Percentiles rank a stretch among this genome's conserved stretches.
phyloP scores from a whole-genome alignment of 2,113 vertebrate species.

The Bos indicus region DNA sequence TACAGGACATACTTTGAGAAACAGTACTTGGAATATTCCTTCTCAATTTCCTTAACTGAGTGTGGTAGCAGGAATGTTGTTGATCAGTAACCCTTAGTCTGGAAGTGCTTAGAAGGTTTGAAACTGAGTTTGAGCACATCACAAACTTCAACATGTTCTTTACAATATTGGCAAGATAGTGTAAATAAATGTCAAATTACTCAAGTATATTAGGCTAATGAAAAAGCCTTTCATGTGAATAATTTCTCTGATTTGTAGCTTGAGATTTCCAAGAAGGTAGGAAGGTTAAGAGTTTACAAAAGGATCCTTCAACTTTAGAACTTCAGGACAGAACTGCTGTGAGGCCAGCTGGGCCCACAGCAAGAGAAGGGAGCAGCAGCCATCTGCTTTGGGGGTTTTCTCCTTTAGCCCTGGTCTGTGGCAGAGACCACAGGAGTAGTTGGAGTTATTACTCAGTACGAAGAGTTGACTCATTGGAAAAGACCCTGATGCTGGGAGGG shows the following conservation, averaged over 20 bases:
- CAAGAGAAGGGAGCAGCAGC: background rate
- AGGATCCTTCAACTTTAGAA: background rate
- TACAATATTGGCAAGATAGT: background rate
- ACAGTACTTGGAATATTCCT: background rate
- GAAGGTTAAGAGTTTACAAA: background rate
- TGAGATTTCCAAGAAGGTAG: background rate
- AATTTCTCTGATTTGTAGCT: background rate
- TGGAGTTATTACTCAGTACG: background rate
- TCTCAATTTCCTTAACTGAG: background rate
- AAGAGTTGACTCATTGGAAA: too few relatives aligned
- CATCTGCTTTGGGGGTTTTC: background rate
- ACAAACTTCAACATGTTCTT: background rate
- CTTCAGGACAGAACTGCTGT: background rate
- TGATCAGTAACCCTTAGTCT: background rate
- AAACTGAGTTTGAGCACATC: background rate
- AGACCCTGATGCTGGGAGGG: too few relatives aligned
- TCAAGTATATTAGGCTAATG: background rate
- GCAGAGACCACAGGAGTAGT: background rate
- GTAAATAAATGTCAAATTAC: background rate
- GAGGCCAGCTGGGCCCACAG: background rate
- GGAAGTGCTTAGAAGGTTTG: background rate
- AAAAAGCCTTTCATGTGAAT: background rate
- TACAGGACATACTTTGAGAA: background rate
- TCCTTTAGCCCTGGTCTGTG: background rate
- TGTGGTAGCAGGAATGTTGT: background rate